A percentile compares a stretch with the other conserved stretches of the same genome.
Evolutionary conservation across 2,888 invertebrate genomes (phyloP).

Genomic region (Cetonia aurata): DNA sequence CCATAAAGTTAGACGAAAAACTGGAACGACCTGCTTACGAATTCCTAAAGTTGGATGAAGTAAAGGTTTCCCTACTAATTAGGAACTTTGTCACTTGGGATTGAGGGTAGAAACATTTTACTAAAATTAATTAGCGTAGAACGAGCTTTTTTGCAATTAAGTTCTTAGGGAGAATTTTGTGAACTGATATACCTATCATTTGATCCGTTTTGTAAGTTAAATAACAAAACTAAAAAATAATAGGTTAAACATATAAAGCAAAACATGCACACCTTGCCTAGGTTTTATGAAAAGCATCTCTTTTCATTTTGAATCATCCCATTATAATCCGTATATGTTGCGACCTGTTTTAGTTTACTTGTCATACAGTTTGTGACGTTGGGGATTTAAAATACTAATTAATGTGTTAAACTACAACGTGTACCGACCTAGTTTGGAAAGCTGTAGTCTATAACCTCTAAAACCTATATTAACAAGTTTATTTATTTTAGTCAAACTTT

Average conservation of each 20-base stretch:
- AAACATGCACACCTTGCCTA: not conserved
- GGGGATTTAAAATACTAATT: not conserved
- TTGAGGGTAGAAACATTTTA: not conserved
- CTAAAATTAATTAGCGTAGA: slow-evolving; percentile 10
- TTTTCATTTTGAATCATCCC: not conserved
- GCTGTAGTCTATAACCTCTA: not conserved
- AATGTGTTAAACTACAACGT: not conserved
- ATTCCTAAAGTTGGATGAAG: slow-evolving; percentile 17
- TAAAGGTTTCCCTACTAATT: slow-evolving; percentile 5
- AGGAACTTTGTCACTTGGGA: slow-evolving; percentile 26
- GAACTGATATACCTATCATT: not conserved
- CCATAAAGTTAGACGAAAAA: slow-evolving; percentile 10
- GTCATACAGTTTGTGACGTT: not conserved
- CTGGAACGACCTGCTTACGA: slow-evolving; percentile 11
- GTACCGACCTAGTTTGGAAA: not conserved
- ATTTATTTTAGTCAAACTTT: slow-evolving; percentile 32
- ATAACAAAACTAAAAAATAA: not conserved
- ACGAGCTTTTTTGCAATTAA: not conserved
- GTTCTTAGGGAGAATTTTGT: not conserved
- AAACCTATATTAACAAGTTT: slow-evolving; percentile 29
- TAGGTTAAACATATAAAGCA: not conserved
- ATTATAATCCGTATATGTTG: not conserved
- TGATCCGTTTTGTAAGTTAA: not conserved
- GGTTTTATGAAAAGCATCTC: not conserved
- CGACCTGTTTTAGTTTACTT: not conserved